Conservation (phyloP, 1,140 invertebrate genomes). For the Stenopsyche tienmushanensis region DNA sequence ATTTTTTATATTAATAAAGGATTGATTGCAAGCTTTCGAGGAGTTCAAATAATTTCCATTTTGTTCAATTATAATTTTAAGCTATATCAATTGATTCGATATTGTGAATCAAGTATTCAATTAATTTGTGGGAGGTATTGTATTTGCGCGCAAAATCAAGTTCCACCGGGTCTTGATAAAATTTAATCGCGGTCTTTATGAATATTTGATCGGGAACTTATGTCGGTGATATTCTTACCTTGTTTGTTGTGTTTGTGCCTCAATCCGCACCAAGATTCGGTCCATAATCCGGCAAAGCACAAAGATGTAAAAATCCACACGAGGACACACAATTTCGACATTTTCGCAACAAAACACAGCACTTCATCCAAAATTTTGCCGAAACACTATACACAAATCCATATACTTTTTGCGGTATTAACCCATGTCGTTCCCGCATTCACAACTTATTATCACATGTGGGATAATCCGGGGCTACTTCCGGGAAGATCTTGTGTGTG, state of each 20-base stretch:
- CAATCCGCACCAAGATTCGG: constrained; percentile 16
- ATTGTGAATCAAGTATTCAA: too few species aligned
- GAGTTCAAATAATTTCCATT: too few species aligned
- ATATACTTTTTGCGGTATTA: not conserved
- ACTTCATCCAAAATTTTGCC: not conserved
- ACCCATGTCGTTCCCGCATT: constrained; percentile 4
- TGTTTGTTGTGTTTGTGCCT: constrained; percentile 33
- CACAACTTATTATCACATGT: not conserved
- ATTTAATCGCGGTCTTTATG: too few species aligned
- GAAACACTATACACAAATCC: not conserved
- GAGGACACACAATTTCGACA: constrained; percentile 31
- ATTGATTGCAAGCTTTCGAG: too few species aligned
- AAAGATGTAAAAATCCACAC: constrained; percentile 24
- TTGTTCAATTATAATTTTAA: too few species aligned
- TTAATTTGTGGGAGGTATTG: too few species aligned
- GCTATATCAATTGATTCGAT: too few species aligned
- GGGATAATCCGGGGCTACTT: not conserved
- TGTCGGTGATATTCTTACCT: too few species aligned
- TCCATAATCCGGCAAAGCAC: not conserved
- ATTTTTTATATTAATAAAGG: too few species aligned
- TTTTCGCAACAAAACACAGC: constrained; percentile 14
- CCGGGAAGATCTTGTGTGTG: not conserved
- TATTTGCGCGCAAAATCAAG: too few species aligned
- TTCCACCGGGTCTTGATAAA: too few species aligned
- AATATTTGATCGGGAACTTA: too few species aligned